Base-by-base conservation (phyloP, 2,797 vertebrate genomes). In the Malurus splendens region DNA sequence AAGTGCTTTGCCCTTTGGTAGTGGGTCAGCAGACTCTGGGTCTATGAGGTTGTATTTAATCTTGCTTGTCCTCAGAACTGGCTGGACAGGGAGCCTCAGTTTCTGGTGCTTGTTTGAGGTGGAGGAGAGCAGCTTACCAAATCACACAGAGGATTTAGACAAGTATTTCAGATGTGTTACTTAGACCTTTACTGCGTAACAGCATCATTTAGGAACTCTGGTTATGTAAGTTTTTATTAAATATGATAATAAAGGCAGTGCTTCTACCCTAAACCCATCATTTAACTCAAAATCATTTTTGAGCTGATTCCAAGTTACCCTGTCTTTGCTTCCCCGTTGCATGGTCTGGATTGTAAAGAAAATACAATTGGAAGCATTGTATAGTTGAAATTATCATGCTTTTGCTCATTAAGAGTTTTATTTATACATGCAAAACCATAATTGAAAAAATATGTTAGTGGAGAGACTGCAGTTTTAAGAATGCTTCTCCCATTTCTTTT, bases 231-330 rank as follows among this genome's bases (percentile, higher is more conserved):
- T 10, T 41, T 83, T 66, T 66, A n/a, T 90, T 78, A 68, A 81
- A n/a, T 77, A 55, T 7, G 30, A 4, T 74, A 61, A 25, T 62
- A 24, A 87, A 72, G 61, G 47, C 24, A 42, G 14, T 60, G 36
- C 52, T 89, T 87, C 32, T 84, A 25, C 33, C 19, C 13, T 18
- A 66, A 89, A 60, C 22, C 54, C 19, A 28, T 39, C 3, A 47
- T 75, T 92, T 87, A 90, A 57, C 50, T 93, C 51, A 76, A 9
- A 89, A 59, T 75, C 2, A 16, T 20, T 89, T 91, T 68, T 76
- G 0, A 61, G 33, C 47, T 55, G 10, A 64, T 71, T 57, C 24
- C 9, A 36, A 11, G 22, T 80, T 89, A 33, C 5, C 27, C 45
- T 84, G 73, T 14, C 36, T 71, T 78, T 83, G 30, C 24, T 62